Evolutionary conservation across 1,140 invertebrate genomes (phyloP).

Genomic region (Notospermus geniculatus): DNA sequence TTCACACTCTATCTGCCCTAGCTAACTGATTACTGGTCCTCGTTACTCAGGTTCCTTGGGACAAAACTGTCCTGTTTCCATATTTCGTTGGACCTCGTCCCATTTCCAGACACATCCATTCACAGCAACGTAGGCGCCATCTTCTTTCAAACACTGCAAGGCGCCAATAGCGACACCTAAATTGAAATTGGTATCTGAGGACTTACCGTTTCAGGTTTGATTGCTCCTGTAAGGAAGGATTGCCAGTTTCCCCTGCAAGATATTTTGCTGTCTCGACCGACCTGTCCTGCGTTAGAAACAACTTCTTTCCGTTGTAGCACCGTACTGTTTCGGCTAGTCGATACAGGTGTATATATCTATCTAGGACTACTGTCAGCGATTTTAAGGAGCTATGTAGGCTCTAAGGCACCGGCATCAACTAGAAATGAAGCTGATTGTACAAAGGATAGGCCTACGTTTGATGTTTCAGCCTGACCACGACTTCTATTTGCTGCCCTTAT

Average conservation of each 20-base stretch:
- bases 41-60: no score
- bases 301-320: slow-evolving; percentile 6
- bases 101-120: slow-evolving; percentile 24
- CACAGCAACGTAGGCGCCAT: slow-evolving; percentile 32
- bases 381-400: no score
- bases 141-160: slow-evolving; percentile 18
- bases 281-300: slow-evolving; percentile 37
- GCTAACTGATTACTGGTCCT: no score
- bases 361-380: neutral
- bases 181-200: slow-evolving; percentile 39
- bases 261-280: slow-evolving; percentile 33
- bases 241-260: slow-evolving; percentile 24
- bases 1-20: no score
- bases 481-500: no score
- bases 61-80: neutral
- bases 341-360: neutral
- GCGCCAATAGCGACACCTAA: slow-evolving; percentile 34
- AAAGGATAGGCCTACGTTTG: no score
- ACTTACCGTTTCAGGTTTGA: slow-evolving; percentile 35
- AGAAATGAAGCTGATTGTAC: no score
- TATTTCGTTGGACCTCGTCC: slow-evolving; percentile 7
- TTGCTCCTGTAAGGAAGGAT: slow-evolving; percentile 30
- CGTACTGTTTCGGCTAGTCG: no score
- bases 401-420: no score
- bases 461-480: no score